Evolutionary conservation across 2,888 invertebrate species (phyloP).

Genomic region (Altica lythri): DNA sequence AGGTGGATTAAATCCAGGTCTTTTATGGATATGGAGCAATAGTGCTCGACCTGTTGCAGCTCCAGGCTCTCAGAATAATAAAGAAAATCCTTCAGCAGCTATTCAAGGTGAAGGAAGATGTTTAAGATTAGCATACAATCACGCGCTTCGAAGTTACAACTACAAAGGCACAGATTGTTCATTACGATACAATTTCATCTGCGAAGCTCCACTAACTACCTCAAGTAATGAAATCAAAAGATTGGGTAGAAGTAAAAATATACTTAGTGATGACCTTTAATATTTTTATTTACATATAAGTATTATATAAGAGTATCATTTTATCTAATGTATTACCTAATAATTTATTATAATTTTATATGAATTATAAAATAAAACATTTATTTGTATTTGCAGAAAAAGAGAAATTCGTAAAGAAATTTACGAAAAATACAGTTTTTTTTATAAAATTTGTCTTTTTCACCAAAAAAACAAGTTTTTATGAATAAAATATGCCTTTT

Average conservation of each 20-base stretch:
- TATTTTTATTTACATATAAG: neutral
- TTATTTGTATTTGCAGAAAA: no score
- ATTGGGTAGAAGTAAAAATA: conserved; percentile 49
- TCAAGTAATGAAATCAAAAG: conserved; percentile 66
- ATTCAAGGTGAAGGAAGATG: conserved; percentile 73
- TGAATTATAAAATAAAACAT: no score
- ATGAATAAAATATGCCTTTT: no score
- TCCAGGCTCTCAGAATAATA: conserved; percentile 42
- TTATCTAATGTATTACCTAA: no score
- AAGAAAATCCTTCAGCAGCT: conserved; percentile 56
- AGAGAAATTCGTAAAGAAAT: no score
- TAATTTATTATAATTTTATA: no score
- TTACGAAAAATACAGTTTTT: no score
- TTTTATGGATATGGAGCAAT: conserved; percentile 87
- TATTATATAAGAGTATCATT: no score
- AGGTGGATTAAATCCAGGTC: conserved; percentile 82
- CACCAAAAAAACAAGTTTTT: no score
- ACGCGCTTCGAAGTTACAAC: conserved; percentile 63
- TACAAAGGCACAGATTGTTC: conserved; percentile 79
- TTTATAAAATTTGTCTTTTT: no score
- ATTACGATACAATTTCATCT: conserved; percentile 69
- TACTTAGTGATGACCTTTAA: conserved; percentile 40
- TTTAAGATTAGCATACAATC: conserved; percentile 69
- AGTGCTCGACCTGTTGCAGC: conserved; percentile 74
- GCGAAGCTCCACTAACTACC: conserved; percentile 67